phyloP scores from a whole-genome alignment of 2,113 vertebrate species.

The Hiodon tergisus region DNA sequence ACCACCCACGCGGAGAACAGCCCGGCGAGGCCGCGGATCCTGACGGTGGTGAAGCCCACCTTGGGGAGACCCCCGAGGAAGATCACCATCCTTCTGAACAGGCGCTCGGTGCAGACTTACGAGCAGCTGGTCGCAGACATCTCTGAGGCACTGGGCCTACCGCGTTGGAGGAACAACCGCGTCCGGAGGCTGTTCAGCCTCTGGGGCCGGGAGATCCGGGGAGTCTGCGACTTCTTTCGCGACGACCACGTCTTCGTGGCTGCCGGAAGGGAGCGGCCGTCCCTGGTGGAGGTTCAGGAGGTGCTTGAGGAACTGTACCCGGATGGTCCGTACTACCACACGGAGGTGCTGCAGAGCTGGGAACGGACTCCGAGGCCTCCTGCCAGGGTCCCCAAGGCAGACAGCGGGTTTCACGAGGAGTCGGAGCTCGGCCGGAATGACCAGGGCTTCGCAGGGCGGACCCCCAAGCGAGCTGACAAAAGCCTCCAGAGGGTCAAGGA shows the following conservation, averaged over 20 bases:
- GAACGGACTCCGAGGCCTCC: constrained; percentile 47
- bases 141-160: constrained; percentile 72
- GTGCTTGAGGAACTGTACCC: constrained; percentile 68
- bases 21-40: constrained; percentile 64
- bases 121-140: constrained; percentile 71
- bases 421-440: constrained; percentile 32
- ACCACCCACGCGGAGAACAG: constrained; percentile 54
- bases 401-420: constrained; percentile 49
- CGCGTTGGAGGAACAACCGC: constrained; percentile 66
- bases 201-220: constrained; percentile 67
- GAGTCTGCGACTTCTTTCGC: constrained; percentile 70
- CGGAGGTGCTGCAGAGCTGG: constrained; percentile 43
- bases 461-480: constrained; percentile 28
- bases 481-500: constrained; percentile 40
- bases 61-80: constrained; percentile 54
- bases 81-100: constrained; percentile 71
- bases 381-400: constrained; percentile 50
- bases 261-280: constrained; percentile 64
- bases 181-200: constrained; percentile 70
- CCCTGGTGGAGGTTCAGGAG: constrained; percentile 61
- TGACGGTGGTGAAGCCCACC: constrained; percentile 68
- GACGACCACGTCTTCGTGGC: constrained; percentile 73
- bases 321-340: constrained; percentile 48
- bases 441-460: neutral
- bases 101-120: constrained; percentile 66